A percentile compares a stretch with the other conserved stretches of the same genome.
Evolutionary conservation across 2,113 vertebrate species (phyloP).

Genomic region (Lepisosteus oculatus): DNA sequence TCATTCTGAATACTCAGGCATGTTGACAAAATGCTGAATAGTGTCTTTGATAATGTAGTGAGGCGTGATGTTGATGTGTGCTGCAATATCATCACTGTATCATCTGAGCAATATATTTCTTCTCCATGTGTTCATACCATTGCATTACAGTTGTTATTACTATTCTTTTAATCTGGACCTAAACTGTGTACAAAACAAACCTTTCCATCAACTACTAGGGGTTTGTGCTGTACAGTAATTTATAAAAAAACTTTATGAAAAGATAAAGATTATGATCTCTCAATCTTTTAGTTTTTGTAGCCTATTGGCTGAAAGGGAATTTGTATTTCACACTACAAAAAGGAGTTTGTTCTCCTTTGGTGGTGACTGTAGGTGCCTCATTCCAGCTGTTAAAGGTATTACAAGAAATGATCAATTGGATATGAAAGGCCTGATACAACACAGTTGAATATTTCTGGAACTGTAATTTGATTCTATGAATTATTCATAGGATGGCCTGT

Average conservation of each 20-base stretch:
- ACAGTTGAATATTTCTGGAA: slow-evolving; percentile 46
- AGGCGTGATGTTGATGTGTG: slow-evolving; percentile 37
- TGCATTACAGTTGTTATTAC: too few relatives aligned
- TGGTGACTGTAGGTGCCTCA: slow-evolving; percentile 11
- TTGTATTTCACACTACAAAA: background rate
- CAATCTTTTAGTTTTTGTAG: background rate
- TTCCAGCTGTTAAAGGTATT: slow-evolving; percentile 29
- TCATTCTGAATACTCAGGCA: slow-evolving; percentile 12
- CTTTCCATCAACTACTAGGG: background rate
- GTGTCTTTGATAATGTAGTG: slow-evolving; percentile 46
- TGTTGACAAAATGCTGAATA: slow-evolving; percentile 47
- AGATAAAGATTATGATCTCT: background rate
- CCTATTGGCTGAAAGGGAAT: background rate
- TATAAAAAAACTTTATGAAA: background rate
- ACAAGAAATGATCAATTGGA: slow-evolving; percentile 37
- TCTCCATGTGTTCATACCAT: slow-evolving; percentile 14
- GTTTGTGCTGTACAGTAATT: background rate
- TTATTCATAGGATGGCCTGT: slow-evolving; percentile 58
- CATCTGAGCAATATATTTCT: slow-evolving; percentile 25
- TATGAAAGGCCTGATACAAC: slow-evolving; percentile 42
- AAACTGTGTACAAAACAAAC: too few relatives aligned
- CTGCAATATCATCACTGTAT: slow-evolving; percentile 58
- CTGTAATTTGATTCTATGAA: slow-evolving; percentile 57
- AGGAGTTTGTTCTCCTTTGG: background rate
- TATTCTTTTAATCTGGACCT: too few relatives aligned